Evolutionary conservation across 2,888 invertebrate species (phyloP), one percentile per base, ranked within the genome.

Genomic region (Oegoconia quadripuncta): DNA sequence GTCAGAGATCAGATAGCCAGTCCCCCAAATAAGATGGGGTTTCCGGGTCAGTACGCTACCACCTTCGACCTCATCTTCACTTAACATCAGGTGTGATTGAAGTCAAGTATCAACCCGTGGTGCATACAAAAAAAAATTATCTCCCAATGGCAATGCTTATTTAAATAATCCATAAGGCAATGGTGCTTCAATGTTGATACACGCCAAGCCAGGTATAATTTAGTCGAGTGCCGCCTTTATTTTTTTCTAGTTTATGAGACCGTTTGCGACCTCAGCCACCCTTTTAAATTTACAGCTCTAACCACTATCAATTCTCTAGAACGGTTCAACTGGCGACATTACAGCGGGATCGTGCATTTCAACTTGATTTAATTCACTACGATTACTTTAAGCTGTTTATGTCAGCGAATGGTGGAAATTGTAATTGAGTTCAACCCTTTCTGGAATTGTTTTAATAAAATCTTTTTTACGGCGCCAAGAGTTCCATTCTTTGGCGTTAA

Each of bases 341-440:
- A 32, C 28, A 35, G 17, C 13, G 42, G 41, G 46, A 41, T 42
- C 47, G 48, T 46, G 54, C 59, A 59, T 63, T 64, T 70, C 59
- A 59, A 48, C 39, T 40, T 46, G 55, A 56, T 53, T 67, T 70
- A 65, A 74, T 71, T 69, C 66, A 55, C 58, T 59, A 61, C 67
- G 67, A 73, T 74, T 72, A 70, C 70, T 65, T 40, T 45, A 45
- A 49, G 48, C 57, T 50, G 50, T 62, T 63, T 53, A 51, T 20
- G 29, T 34, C 34, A 25, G 25, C 34, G 20, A 18, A 54, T 53
- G 63, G 53, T 53, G 55, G 51, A 64, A 70, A 74, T 71, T 62
- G 72, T 74, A 77, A 77, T 76, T 72, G 69, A 72, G 65, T 64
- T 60, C 42, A 57, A 59, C 63, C 59, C 61, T 55, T 60, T 54